Evolutionary conservation across 1,140 invertebrate species (phyloP), one percentile per base, ranked within the genome.

Genomic region (Dreissena rostriformis): DNA sequence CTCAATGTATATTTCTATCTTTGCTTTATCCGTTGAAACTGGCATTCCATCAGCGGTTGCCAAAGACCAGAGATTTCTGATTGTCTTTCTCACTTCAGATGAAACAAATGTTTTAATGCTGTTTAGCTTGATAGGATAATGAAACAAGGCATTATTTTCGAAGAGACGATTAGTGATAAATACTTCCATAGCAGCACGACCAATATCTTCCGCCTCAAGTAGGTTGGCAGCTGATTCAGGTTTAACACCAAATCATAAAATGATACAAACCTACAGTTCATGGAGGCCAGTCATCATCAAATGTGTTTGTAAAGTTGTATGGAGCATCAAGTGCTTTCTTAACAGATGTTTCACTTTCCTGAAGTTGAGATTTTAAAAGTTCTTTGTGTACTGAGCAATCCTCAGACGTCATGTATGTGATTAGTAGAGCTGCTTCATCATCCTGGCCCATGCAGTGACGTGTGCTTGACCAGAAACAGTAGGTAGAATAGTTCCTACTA

Each of bases 401-500:
- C 49, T 49, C 15, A 28, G 11, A 24, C 1, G 17, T 17, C 68
- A 80, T 74, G n/a, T 75, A 68, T 12, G 66, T 17, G 12, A 66
- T 11, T 2, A 72, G 53, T 29, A 72, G 19, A 52, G 68, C 66
- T 39, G 77, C 68, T 17, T 68, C 52, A 17, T 73, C 51, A 68
- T 67, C 73, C 4, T 67, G 53, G 53, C 70, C 66, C 29, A 70
- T 74, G 11, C 6, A 0, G 51, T 76, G 53, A 17, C 26, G 51
- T 72, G 79, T 71, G 10, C 19, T 74, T 28, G 11, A 74, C 71
- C 65, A 85, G 7, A 63, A 4, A n/a, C 75, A 65, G 55, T 82
- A 82, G 7, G 84, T 71, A 10, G 55, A 19, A 39, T 57, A 55
- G 49, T 85, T 85, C 49, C 76, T 65, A 28, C 66, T 80, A 29